These are phyloP conservation scores for Myrmophylax atrothorax DNA, from an alignment of 2,113 vertebrate genomes.

Conservation along the genomic window DNA sequence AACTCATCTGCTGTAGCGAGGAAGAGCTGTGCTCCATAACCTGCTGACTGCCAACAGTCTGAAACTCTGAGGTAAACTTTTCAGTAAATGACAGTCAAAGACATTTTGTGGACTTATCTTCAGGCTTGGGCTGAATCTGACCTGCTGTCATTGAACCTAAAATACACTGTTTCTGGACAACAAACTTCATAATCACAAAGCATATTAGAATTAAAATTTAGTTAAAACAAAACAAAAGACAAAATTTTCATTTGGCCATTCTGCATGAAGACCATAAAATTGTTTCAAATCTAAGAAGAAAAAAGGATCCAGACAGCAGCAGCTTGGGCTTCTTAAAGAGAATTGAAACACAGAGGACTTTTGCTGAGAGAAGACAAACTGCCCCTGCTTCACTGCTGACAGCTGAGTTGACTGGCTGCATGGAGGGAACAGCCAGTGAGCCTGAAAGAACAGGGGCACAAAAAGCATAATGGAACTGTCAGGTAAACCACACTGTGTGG, in stretches of 20 bases:
- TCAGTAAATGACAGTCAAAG: constrained; percentile 14
- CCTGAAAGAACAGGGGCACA: background rate
- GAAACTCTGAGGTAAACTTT: background rate
- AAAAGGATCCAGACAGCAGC: background rate
- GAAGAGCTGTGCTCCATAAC: constrained; percentile 5
- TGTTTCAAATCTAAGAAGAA: background rate
- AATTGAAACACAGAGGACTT: background rate
- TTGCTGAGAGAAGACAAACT: background rate
- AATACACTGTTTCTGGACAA: background rate
- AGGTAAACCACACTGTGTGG: background rate
- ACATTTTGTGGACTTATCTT: background rate
- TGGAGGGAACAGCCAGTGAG: background rate
- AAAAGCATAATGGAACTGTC: background rate
- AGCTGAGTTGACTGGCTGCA: background rate
- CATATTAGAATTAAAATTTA: background rate
- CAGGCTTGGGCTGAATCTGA: background rate
- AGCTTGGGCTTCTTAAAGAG: background rate
- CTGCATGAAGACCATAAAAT: background rate
- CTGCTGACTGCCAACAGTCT: constrained; percentile 14
- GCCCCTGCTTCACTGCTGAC: background rate
- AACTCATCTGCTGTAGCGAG: constrained; percentile 23
- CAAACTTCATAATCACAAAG: background rate
- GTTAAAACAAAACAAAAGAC: background rate
- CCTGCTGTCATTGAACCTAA: background rate
- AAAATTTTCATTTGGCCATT: background rate